phyloP scores from a whole-genome alignment of 2,888 invertebrate species.

The Platypus cylindrus region DNA sequence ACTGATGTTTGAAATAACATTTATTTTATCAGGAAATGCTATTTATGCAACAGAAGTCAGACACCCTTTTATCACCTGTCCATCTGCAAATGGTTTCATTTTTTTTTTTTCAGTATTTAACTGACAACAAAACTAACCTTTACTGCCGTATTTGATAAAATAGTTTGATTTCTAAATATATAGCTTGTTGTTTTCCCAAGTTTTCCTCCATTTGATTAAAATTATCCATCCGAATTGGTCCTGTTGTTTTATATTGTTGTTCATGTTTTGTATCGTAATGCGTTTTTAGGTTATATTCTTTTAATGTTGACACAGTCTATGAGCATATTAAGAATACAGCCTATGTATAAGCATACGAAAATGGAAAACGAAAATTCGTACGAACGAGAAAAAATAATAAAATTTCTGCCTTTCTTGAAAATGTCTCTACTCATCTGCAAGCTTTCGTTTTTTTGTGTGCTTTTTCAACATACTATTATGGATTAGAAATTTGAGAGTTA shows the following conservation, averaged over 20 bases:
- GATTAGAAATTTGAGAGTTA: too few relatives aligned
- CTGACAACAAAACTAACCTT: slow-evolving; percentile 2
- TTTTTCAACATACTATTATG: slow-evolving; percentile 1
- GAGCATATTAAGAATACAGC: slow-evolving; percentile 9
- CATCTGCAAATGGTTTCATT: slow-evolving; percentile 21
- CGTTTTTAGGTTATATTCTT: too few relatives aligned
- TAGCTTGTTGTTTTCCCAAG: slow-evolving; percentile 8
- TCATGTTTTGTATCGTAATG: slow-evolving; percentile 15
- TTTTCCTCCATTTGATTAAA: slow-evolving; percentile 13
- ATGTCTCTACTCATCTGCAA: slow-evolving; percentile 9
- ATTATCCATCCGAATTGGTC: slow-evolving; percentile 13
- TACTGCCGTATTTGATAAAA: slow-evolving; percentile 4
- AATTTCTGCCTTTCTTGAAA: slow-evolving; percentile 12
- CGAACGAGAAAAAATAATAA: slow-evolving; percentile 12
- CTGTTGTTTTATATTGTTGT: slow-evolving; percentile 12
- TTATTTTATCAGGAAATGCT: slow-evolving; percentile 20
- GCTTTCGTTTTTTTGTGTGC: slow-evolving; percentile 2
- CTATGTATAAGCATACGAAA: too few relatives aligned
- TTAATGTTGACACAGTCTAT: slow-evolving; percentile 9
- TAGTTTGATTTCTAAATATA: slow-evolving; percentile 7
- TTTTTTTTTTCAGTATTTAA: slow-evolving; percentile 15
- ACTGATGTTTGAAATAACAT: slow-evolving; percentile 19
- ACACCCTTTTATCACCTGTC: slow-evolving; percentile 21
- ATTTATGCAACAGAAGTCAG: slow-evolving; percentile 20
- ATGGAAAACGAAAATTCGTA: too few relatives aligned